A percentile compares a stretch with the other conserved stretches of the same genome.
phyloP scores from a whole-genome alignment of 2,797 vertebrate species.

The Steatocranus sp. region DNA sequence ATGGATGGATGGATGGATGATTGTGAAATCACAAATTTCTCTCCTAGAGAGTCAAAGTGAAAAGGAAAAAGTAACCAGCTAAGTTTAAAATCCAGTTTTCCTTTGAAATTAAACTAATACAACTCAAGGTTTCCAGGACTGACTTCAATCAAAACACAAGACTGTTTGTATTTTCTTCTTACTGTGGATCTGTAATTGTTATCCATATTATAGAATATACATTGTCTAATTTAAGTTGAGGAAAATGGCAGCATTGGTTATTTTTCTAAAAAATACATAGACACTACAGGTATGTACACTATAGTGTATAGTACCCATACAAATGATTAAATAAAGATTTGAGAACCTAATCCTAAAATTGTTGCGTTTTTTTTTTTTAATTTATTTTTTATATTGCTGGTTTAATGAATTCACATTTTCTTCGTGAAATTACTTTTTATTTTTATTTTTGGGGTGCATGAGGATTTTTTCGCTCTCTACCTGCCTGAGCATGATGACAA shows the following conservation, averaged over 20 bases:
- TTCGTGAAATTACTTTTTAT: not conserved
- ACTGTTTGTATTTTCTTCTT: not conserved
- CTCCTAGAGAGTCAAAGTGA: not conserved
- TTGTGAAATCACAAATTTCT: not conserved
- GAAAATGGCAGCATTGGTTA: not conserved
- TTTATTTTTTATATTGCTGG: not conserved
- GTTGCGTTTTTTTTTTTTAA: rapidly evolving
- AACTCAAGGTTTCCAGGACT: not conserved
- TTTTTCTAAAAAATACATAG: not conserved
- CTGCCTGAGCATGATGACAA: not conserved
- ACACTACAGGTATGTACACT: not conserved
- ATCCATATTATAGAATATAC: not conserved
- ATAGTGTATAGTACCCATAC: not conserved
- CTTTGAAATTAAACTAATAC: not conserved
- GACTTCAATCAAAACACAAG: not conserved
- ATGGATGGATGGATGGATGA: too few species aligned
- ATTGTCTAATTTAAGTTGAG: not conserved
- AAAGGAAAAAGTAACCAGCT: not conserved
- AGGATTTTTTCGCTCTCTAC: not conserved
- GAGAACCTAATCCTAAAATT: not conserved
- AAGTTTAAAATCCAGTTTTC: not conserved
- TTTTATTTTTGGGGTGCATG: not conserved
- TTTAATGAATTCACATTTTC: not conserved
- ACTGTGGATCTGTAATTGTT: not conserved
- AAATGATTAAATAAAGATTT: not conserved